Conservation (phyloP, 1,140 invertebrate genomes). For the Muscidifurax raptorellus region DNA sequence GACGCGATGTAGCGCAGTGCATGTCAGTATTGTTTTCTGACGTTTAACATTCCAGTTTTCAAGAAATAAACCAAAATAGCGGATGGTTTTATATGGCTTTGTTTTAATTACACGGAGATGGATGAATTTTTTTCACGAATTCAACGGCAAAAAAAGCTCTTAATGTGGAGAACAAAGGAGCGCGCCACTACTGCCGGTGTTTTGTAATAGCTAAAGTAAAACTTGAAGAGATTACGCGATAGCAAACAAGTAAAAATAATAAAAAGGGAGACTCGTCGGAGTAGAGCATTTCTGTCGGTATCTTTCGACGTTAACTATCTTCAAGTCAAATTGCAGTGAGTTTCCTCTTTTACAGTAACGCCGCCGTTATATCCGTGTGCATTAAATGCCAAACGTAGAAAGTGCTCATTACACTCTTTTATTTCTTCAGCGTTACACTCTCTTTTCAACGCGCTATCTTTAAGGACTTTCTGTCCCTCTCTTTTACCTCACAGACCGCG, state of each 20-base stretch:
- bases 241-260: not conserved
- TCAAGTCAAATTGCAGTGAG: conserved; percentile 28
- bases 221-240: not conserved
- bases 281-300: not conserved
- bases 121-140: too few relatives aligned
- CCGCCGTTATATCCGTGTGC: conserved; percentile 5
- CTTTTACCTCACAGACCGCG: not conserved
- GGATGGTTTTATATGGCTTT: too few relatives aligned
- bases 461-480: not conserved
- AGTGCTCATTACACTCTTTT: conserved; percentile 31
- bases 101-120: too few relatives aligned
- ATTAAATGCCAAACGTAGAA: conserved; percentile 18
- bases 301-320: conserved; percentile 11
- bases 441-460: not conserved
- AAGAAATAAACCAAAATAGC: too few relatives aligned
- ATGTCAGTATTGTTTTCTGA: too few relatives aligned
- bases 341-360: conserved; percentile 22
- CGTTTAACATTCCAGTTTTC: too few relatives aligned
- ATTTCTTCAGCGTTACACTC: not conserved
- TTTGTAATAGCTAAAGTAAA: not conserved
- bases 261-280: not conserved
- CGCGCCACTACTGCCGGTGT: not conserved
- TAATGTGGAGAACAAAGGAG: not conserved
- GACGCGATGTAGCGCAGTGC: too few relatives aligned
- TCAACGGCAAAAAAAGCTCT: not conserved